phyloP scores from a whole-genome alignment of 2,888 invertebrate species.

The Limnephilus rhombicus region DNA sequence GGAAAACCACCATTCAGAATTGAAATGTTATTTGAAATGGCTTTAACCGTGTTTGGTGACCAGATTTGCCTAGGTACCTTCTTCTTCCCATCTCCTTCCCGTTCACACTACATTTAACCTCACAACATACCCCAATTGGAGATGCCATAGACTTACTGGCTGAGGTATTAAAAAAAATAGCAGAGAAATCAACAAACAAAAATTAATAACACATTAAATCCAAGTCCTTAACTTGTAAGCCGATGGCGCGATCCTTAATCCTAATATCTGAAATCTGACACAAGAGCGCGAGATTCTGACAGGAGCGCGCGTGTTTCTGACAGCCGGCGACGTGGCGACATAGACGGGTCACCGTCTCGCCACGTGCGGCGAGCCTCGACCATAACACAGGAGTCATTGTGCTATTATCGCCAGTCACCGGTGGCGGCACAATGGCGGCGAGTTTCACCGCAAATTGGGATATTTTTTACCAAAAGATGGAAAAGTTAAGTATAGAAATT shows the following conservation, averaged over 20 bases:
- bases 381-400: conserved; percentile 16
- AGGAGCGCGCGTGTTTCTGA: conserved; percentile 41
- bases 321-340: conserved; percentile 50
- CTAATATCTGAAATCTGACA: not conserved
- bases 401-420: not conserved
- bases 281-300: not conserved
- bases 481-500: not conserved
- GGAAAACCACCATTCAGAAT: too few species aligned
- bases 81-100: too few species aligned
- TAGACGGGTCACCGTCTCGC: conserved; percentile 47
- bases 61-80: too few species aligned
- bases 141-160: too few species aligned
- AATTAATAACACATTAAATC: not conserved
- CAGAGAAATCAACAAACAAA: not conserved
- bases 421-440: conserved; percentile 18
- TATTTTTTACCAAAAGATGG: not conserved
- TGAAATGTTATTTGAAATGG: too few species aligned
- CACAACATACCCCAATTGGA: too few species aligned
- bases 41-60: too few species aligned
- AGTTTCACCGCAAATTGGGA: not conserved
- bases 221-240: not conserved
- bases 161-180: too few species aligned
- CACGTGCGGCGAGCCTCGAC: not conserved
- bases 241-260: not conserved
- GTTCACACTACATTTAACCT: too few species aligned